Conservation (phyloP, 2,888 invertebrate species). For the Sphinx pinastri region DNA sequence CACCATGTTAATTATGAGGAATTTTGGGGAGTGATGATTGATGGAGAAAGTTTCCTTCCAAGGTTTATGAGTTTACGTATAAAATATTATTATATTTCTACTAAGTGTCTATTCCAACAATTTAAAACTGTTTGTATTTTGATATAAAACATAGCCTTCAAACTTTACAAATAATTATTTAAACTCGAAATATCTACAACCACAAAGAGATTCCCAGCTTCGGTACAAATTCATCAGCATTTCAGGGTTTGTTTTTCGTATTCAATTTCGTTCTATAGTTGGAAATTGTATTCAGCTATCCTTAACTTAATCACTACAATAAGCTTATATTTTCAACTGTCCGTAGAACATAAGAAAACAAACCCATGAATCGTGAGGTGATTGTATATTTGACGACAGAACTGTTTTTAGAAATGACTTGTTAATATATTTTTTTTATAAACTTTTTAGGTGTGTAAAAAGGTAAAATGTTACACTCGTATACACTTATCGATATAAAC, state of each 20-base stretch:
- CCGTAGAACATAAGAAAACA: constrained; percentile 2
- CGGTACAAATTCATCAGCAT: not conserved
- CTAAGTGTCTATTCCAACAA: no score
- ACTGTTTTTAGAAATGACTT: not conserved
- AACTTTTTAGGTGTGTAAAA: no score
- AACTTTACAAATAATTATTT: no score
- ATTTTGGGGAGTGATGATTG: constrained; percentile 13
- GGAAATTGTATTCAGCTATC: not conserved
- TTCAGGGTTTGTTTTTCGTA: not conserved
- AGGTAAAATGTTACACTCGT: no score
- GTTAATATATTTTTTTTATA: no score
- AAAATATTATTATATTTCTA: no score
- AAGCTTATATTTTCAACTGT: not conserved
- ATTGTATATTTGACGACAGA: not conserved
- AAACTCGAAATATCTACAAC: no score
- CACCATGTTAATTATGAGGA: constrained; percentile 10
- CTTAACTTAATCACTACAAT: not conserved
- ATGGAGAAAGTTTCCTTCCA: constrained; percentile 2
- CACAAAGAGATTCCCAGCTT: no score
- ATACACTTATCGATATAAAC: no score
- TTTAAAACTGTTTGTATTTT: no score
- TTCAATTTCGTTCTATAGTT: not conserved
- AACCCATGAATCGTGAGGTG: not conserved
- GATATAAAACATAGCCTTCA: no score
- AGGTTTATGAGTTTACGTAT: no score